Conservation (phyloP, 2,797 vertebrate species). For the Nyctalus aviator region DNA sequence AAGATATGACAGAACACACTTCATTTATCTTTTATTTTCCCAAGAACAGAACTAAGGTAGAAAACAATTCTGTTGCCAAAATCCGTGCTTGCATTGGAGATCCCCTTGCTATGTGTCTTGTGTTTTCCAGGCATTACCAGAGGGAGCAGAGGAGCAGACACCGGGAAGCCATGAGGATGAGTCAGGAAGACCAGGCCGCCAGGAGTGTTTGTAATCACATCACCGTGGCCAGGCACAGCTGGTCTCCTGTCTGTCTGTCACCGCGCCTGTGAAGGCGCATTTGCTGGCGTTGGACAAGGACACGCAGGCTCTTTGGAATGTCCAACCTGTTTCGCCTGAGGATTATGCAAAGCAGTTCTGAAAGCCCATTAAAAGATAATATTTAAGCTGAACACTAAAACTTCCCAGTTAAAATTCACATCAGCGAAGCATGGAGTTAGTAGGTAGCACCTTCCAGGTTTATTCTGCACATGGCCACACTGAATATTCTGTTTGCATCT, state of each 20-base stretch:
- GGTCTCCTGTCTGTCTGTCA: conserved; percentile 83
- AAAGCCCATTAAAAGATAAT: conserved; percentile 87
- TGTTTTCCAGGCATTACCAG: conserved; percentile 49
- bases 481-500: conserved; percentile 70
- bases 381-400: conserved; percentile 80
- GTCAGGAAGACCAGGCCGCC: background rate
- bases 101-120: conserved; percentile 48
- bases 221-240: conserved; percentile 73
- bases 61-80: background rate
- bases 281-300: conserved; percentile 79
- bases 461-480: background rate
- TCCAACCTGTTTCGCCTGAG: conserved; percentile 82
- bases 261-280: conserved; percentile 76
- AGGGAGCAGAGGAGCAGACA: background rate
- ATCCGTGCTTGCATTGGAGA: conserved; percentile 58
- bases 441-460: conserved; percentile 54
- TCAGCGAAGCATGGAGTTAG: conserved; percentile 69
- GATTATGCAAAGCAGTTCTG: conserved; percentile 85
- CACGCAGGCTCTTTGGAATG: conserved; percentile 76
- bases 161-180: background rate
- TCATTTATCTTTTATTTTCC: background rate
- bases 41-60: background rate
- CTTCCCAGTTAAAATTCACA: conserved; percentile 80
- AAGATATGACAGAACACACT: background rate
- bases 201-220: conserved; percentile 78